These are phyloP conservation scores for Conus canariensis DNA, from an alignment of 2,888 invertebrate genomes.

Conservation along the genomic window DNA sequence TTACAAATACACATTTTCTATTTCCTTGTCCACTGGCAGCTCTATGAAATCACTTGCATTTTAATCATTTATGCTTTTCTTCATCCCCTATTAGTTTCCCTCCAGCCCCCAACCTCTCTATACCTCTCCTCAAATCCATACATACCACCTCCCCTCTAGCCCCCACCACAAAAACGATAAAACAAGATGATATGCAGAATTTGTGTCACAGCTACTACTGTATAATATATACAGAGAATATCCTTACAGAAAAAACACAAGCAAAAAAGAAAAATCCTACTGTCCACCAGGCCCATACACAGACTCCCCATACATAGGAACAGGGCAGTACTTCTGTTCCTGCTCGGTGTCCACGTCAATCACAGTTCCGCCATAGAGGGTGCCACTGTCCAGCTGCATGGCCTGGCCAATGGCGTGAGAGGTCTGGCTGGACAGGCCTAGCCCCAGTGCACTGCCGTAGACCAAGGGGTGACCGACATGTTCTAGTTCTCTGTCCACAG, in stretches of 20 bases:
- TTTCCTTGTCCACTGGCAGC: too few species aligned
- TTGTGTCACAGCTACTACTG: not conserved
- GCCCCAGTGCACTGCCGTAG: not conserved
- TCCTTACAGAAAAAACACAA: too few species aligned
- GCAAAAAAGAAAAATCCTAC: not conserved
- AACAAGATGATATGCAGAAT: not conserved
- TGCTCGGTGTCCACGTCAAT: not conserved
- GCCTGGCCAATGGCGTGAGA: not conserved
- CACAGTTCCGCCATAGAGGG: not conserved
- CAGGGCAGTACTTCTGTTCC: conserved; percentile 31
- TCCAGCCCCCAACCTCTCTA: too few species aligned
- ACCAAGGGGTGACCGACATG: not conserved
- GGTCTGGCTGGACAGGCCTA: not conserved
- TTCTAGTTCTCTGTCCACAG: not conserved
- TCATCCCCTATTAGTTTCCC: too few species aligned
- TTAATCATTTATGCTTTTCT: too few species aligned
- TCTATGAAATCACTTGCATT: too few species aligned
- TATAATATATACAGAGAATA: not conserved
- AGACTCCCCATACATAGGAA: conserved; percentile 29
- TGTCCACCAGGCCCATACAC: conserved; percentile 19
- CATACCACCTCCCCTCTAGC: too few species aligned
- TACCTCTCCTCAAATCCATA: too few species aligned
- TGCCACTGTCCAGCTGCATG: conserved; percentile 5
- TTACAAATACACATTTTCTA: too few species aligned
- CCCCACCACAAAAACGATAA: too few species aligned